Evolutionary conservation across 2,797 vertebrate species (phyloP).

Genomic region (Lacerta bilineata): DNA sequence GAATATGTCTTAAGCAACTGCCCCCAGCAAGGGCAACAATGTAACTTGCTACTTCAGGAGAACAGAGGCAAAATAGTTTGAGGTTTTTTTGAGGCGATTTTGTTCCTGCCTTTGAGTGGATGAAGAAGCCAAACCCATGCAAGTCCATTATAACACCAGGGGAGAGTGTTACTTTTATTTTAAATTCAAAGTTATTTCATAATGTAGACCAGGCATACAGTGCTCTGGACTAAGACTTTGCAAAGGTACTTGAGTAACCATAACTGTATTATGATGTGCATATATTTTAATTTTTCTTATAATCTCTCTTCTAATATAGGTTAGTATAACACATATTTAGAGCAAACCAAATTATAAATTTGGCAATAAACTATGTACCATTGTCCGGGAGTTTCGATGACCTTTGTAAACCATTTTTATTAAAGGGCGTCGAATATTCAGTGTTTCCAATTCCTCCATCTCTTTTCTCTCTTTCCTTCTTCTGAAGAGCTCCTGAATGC

Average conservation of each 20-base stretch:
- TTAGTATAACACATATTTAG: neutral
- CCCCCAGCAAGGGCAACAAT: too few species aligned
- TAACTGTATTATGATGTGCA: neutral
- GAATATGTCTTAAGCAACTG: too few species aligned
- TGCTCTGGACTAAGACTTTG: neutral
- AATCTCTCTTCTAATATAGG: neutral
- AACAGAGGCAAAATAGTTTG: too few species aligned
- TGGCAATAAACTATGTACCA: constrained; percentile 82
- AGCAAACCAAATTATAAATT: neutral
- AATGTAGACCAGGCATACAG: neutral
- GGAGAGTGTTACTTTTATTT: too few species aligned
- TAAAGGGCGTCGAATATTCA: constrained; percentile 93
- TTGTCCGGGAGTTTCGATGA: constrained; percentile 98
- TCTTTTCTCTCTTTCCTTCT: constrained; percentile 96
- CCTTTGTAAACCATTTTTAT: constrained; percentile 98
- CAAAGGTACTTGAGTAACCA: neutral
- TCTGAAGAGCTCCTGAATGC: constrained; percentile 97
- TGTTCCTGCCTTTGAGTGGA: too few species aligned
- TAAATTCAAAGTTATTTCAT: neutral
- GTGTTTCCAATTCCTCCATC: constrained; percentile 95
- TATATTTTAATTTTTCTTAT: neutral
- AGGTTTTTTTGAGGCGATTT: too few species aligned
- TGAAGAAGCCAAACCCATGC: too few species aligned
- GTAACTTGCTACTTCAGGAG: too few species aligned
- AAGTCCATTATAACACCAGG: too few species aligned